These are phyloP conservation scores for Grapholita molesta DNA, from an alignment of 1,140 invertebrate genomes.

Conservation along the genomic window DNA sequence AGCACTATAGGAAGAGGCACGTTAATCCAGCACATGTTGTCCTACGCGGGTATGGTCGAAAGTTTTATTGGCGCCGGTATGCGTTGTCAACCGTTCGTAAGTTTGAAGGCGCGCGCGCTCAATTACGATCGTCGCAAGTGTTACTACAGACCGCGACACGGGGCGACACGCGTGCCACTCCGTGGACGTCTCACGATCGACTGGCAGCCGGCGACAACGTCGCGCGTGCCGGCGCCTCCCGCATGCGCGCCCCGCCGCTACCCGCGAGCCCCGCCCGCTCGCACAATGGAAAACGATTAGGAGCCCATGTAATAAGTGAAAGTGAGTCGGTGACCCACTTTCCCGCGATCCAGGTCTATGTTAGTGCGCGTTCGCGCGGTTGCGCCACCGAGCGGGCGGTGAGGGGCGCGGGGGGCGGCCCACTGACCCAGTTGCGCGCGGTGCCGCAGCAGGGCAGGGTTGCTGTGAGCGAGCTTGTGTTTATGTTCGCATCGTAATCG, in stretches of 20 bases:
- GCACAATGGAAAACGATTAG: conserved; percentile 82
- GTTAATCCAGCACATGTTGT: conserved; percentile 73
- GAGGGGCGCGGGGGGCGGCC: conserved; percentile 75
- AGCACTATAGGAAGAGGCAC: conserved; percentile 64
- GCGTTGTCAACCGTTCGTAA: conserved; percentile 39
- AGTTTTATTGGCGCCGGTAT: conserved; percentile 34
- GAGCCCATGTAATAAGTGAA: conserved; percentile 83
- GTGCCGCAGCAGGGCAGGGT: conserved; percentile 76
- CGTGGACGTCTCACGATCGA: conserved; percentile 68
- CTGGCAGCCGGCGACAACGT: conserved; percentile 64
- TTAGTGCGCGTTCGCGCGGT: conserved; percentile 78
- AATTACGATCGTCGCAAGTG: conserved; percentile 60
- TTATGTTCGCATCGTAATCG: conserved; percentile 47
- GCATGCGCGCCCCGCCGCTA: conserved; percentile 78
- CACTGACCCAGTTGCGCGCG: conserved; percentile 82
- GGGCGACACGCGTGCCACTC: conserved; percentile 61
- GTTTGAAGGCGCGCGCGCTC: conserved; percentile 58
- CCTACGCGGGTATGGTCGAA: conserved; percentile 32
- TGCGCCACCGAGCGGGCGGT: conserved; percentile 70
- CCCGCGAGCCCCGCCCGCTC: conserved; percentile 72
- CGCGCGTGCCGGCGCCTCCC: conserved; percentile 73
- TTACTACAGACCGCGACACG: conserved; percentile 39
- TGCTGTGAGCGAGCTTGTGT: conserved; percentile 67
- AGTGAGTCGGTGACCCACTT: conserved; percentile 83
- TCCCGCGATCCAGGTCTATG: conserved; percentile 83